Conservation (phyloP, 2,797 vertebrate genomes). For the Antrozous pallidus region DNA sequence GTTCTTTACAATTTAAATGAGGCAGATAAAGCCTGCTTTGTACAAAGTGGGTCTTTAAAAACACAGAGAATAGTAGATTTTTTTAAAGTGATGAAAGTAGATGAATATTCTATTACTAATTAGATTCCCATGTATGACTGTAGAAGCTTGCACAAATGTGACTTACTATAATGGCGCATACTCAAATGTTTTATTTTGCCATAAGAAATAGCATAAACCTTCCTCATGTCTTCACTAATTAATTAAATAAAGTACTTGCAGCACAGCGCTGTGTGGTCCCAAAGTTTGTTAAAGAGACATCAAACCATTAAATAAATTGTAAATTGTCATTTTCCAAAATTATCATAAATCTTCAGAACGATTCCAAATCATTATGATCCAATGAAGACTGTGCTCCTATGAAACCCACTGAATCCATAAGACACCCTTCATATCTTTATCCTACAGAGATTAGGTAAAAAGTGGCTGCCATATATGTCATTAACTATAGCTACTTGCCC, state of each 20-base stretch:
- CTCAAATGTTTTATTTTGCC: background rate
- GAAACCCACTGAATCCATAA: background rate
- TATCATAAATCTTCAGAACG: background rate
- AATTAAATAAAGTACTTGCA: background rate
- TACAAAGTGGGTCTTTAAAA: background rate
- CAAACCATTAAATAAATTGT: background rate
- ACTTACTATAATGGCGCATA: background rate
- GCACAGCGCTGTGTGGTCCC: background rate
- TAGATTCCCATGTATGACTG: background rate
- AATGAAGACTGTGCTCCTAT: background rate
- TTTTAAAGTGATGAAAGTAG: background rate
- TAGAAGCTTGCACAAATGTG: background rate
- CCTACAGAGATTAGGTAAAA: background rate
- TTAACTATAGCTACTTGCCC: background rate
- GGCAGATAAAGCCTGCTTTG: background rate
- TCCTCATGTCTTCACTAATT: background rate
- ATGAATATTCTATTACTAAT: background rate
- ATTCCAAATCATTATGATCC: background rate
- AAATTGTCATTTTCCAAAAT: background rate
- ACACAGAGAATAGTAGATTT: background rate
- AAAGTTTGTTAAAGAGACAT: background rate
- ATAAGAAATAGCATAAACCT: background rate
- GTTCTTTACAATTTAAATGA: slow-evolving; percentile 26
- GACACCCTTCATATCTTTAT: background rate
- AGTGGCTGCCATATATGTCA: background rate